These are phyloP conservation scores for Plecturocebus donacophilus DNA, from an alignment of 2,113 vertebrate genomes.

Conservation along the genomic window DNA sequence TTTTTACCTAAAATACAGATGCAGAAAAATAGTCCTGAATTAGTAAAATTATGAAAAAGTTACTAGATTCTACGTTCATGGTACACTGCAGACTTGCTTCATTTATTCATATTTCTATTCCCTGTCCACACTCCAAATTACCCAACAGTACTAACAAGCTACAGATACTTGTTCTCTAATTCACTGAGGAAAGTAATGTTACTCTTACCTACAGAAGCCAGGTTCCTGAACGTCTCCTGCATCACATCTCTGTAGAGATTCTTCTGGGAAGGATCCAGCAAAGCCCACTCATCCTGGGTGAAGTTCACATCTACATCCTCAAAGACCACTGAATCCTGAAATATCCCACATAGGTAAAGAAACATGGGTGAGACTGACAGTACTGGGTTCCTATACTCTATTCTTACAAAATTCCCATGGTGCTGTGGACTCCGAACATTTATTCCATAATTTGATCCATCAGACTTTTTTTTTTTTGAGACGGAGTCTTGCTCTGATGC, in stretches of 20 bases:
- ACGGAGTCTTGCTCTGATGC: too few relatives aligned
- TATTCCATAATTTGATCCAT: background rate
- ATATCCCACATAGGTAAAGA: background rate
- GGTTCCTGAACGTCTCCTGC: background rate
- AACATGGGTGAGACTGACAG: background rate
- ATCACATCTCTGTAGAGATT: constrained; percentile 30
- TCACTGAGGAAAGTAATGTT: background rate
- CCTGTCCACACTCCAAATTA: background rate
- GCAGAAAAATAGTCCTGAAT: background rate
- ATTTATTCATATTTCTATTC: background rate
- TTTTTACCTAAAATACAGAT: background rate
- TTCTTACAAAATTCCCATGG: background rate
- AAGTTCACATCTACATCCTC: constrained; percentile 31
- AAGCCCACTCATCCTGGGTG: background rate
- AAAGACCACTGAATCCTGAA: constrained; percentile 11
- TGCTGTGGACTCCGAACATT: background rate
- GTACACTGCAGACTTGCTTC: background rate
- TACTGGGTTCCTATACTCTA: background rate
- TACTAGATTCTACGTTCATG: background rate
- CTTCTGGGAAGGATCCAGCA: constrained; percentile 6
- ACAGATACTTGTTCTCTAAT: background rate
- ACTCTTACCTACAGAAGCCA: constrained; percentile 5
- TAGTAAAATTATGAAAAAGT: background rate
- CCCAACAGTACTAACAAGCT: background rate
- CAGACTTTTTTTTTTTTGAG: background rate